Conservation (phyloP, 2,888 invertebrate genomes). For the Trichopria drosophilae region DNA sequence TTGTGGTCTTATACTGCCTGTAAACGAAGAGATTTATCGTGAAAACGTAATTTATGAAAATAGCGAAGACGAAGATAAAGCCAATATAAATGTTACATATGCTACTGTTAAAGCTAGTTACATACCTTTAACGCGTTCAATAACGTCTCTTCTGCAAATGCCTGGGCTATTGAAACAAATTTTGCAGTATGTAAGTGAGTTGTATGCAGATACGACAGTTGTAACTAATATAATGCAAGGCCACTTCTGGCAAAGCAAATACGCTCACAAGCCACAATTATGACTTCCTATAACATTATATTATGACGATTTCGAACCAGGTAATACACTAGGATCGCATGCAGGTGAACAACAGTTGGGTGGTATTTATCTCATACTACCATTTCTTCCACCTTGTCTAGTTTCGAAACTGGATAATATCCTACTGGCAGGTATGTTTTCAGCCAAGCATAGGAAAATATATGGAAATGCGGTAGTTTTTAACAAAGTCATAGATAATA, state of each 20-base stretch:
- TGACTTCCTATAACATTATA: constrained; percentile 6
- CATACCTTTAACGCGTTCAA: constrained; percentile 8
- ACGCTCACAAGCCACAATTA: constrained; percentile 4
- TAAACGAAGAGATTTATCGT: constrained; percentile 3
- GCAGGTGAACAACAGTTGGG: constrained; percentile 14
- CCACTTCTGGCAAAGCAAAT: constrained; percentile 21
- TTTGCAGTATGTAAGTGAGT: constrained; percentile 3
- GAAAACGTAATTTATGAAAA: not conserved
- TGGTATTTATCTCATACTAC: constrained; percentile 5
- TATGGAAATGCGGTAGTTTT: constrained; percentile 23
- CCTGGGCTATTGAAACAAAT: constrained; percentile 23
- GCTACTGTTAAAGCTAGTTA: no score
- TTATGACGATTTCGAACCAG: constrained; percentile 21
- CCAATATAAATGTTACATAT: no score
- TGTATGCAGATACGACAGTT: constrained; percentile 18
- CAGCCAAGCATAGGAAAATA: constrained; percentile 15
- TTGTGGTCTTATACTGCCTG: constrained; percentile 9
- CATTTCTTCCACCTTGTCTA: constrained; percentile 20
- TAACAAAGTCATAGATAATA: constrained; percentile 13
- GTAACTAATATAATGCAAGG: constrained; percentile 28
- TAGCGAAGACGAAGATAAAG: no score
- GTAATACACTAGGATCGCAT: constrained; percentile 24
- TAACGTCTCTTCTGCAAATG: constrained; percentile 24
- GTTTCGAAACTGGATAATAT: constrained; percentile 7
- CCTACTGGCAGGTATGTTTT: constrained; percentile 13